Evolutionary conservation across 2,797 vertebrate genomes (phyloP).

Genomic region (Eleutherodactylus coqui): DNA sequence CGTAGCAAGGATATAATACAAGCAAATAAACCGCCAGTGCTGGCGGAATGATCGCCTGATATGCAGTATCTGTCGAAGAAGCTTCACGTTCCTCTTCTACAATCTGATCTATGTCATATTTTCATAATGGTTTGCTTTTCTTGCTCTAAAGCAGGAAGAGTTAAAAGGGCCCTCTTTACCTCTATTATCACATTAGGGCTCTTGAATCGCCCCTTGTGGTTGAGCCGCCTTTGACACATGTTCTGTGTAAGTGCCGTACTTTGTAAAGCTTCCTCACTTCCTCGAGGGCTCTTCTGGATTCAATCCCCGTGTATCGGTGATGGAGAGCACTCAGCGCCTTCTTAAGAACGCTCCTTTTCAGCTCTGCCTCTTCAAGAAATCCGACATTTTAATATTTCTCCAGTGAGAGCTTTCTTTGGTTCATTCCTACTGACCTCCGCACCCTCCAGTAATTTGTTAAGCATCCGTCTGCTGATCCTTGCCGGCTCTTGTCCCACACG

Average conservation of each 20-base stretch:
- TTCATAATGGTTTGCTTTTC: not conserved
- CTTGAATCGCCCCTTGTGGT: constrained; percentile 16
- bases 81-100: not conserved
- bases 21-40: no score
- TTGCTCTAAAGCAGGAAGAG: not conserved
- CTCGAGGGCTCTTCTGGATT: constrained; percentile 53
- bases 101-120: not conserved
- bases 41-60: no score
- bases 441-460: constrained; percentile 62
- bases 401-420: constrained; percentile 56
- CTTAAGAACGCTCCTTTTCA: constrained; percentile 43
- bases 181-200: constrained; percentile 51
- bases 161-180: not conserved
- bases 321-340: constrained; percentile 45
- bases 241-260: constrained; percentile 48
- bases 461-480: constrained; percentile 60
- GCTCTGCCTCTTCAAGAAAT: constrained; percentile 58
- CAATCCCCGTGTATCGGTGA: not conserved
- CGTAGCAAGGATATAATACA: no score
- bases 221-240: constrained; percentile 47
- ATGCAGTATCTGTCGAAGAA: not conserved
- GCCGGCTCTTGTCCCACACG: constrained; percentile 57
- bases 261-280: constrained; percentile 50
- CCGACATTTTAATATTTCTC: constrained; percentile 62
- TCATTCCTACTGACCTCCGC: constrained; percentile 55